phyloP scores from a whole-genome alignment of 2,888 invertebrate genomes.

The Agrilus mali region DNA sequence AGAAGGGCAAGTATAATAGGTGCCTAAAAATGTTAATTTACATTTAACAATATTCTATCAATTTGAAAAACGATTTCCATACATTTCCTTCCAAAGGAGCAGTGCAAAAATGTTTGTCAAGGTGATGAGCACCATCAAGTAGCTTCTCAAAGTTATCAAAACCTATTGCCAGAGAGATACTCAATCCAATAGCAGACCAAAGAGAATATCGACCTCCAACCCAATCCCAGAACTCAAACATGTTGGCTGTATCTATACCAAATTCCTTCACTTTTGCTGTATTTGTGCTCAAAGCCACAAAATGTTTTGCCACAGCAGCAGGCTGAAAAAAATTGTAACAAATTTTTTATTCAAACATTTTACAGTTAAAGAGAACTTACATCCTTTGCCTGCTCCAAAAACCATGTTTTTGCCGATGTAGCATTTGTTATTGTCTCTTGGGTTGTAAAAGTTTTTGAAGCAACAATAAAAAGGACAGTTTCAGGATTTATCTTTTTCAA shows the following conservation, averaged over 20 bases:
- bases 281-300: conserved; percentile 97
- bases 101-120: conserved; percentile 86
- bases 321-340: conserved; percentile 37
- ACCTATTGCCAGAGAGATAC: conserved; percentile 87
- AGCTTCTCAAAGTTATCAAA: conserved; percentile 90
- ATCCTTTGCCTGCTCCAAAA: conserved; percentile 73
- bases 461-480: conserved; percentile 94
- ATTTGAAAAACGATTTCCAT: conserved; percentile 25
- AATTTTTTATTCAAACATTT: neutral
- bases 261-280: conserved; percentile 88
- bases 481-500: conserved; percentile 82
- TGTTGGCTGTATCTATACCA: conserved; percentile 92
- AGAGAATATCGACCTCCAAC: conserved; percentile 95
- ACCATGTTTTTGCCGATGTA: conserved; percentile 94
- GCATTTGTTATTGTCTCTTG: conserved; percentile 99
- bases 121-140: conserved; percentile 79
- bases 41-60: neutral
- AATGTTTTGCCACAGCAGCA: conserved; percentile 86
- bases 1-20: conserved; percentile 88
- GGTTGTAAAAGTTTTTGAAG: conserved; percentile 98
- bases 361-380: conserved; percentile 40
- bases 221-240: conserved; percentile 99
- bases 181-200: conserved; percentile 98
- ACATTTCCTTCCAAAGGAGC: conserved; percentile 88
- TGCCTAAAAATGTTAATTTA: conserved; percentile 43